A percentile compares a stretch with the other conserved stretches of the same genome.
Conservation (phyloP, 2,888 invertebrate species). For the Enchytraeus crypticus region DNA sequence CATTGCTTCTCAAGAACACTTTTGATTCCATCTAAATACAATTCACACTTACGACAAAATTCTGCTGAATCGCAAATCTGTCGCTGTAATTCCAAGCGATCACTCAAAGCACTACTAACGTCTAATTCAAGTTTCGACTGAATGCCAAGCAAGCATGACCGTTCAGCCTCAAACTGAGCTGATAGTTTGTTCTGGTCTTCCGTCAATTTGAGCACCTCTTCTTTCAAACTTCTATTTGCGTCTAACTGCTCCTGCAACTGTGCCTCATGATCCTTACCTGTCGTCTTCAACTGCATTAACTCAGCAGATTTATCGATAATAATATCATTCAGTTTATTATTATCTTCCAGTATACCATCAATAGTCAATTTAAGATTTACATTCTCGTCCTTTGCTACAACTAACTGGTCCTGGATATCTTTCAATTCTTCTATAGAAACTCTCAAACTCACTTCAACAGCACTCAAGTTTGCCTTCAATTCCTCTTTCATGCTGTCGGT, state of each 20-base stretch:
- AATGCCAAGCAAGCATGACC: not conserved
- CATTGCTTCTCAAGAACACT: too few relatives aligned
- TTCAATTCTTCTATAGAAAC: not conserved
- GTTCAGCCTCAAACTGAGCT: not conserved
- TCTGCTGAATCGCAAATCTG: too few relatives aligned
- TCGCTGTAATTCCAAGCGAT: too few relatives aligned
- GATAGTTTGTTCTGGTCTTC: not conserved
- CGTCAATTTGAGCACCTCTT: not conserved
- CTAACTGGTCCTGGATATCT: not conserved
- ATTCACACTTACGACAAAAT: too few relatives aligned
- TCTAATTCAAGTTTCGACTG: not conserved
- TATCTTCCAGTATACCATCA: too few relatives aligned
- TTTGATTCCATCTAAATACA: too few relatives aligned
- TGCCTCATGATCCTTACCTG: too few relatives aligned
- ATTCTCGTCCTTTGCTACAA: not conserved
- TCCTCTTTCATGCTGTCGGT: too few relatives aligned
- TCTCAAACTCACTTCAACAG: not conserved
- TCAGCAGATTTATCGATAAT: too few relatives aligned
- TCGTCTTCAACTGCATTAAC: too few relatives aligned
- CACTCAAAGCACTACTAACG: not conserved
- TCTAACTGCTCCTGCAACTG: too few relatives aligned
- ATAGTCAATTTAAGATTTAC: not conserved
- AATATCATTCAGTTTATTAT: too few relatives aligned
- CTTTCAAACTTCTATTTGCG: not conserved
- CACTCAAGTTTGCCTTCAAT: not conserved